A percentile compares a stretch with the other conserved stretches of the same genome.
Conservation (phyloP, 2,888 invertebrate species). For the Halocaridina rubra region DNA sequence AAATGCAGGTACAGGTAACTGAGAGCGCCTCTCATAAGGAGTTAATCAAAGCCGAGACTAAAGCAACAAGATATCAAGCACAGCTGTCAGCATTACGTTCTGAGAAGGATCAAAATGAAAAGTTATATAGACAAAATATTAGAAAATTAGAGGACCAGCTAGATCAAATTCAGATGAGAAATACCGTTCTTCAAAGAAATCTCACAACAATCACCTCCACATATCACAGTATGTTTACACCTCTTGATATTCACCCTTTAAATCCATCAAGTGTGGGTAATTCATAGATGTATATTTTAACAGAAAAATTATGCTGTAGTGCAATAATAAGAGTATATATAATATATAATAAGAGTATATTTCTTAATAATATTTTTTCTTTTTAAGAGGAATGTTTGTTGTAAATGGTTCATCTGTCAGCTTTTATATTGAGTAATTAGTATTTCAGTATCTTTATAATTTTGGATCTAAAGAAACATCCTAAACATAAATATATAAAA, state of each 20-base stretch:
- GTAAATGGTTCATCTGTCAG: too few species aligned
- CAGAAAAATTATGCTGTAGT: too few species aligned
- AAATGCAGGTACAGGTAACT: slow-evolving; percentile 18
- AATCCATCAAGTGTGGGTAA: neutral
- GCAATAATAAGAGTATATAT: too few species aligned
- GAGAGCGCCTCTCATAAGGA: slow-evolving; percentile 31
- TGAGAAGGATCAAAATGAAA: slow-evolving; percentile 49
- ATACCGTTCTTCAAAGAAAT: slow-evolving; percentile 47
- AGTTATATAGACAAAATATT: slow-evolving; percentile 18
- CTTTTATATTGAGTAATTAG: too few species aligned
- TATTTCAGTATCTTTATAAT: too few species aligned
- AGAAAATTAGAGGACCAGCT: slow-evolving; percentile 52
- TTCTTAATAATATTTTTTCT: too few species aligned
- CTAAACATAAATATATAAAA: too few species aligned
- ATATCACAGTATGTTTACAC: slow-evolving; percentile 49
- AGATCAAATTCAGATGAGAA: slow-evolving; percentile 52
- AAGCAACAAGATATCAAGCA: slow-evolving; percentile 34
- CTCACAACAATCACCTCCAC: slow-evolving; percentile 47
- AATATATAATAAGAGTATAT: too few species aligned
- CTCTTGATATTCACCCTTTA: slow-evolving; percentile 30
- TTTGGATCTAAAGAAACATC: too few species aligned
- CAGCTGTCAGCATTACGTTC: slow-evolving; percentile 38
- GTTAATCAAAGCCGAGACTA: slow-evolving; percentile 36
- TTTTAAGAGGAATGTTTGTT: too few species aligned
- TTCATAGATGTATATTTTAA: too few species aligned